phyloP scores from a whole-genome alignment of 2,113 vertebrate species.

The Plotosus lineatus region DNA sequence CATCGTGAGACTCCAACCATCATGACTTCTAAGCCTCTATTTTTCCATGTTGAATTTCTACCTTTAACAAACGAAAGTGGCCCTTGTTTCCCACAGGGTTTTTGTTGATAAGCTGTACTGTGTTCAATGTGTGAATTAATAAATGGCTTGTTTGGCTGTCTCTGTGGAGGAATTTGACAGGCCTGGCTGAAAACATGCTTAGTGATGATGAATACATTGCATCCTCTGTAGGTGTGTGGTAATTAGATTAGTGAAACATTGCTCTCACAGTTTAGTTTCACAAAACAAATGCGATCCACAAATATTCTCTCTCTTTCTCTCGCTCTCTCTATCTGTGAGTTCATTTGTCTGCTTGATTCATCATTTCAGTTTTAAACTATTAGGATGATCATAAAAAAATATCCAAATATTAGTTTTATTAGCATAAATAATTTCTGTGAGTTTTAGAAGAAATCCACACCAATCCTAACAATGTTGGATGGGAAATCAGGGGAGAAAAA shows the following conservation, averaged over 20 bases:
- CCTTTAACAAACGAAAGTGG: conserved; percentile 46
- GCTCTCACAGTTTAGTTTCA: conserved; percentile 1
- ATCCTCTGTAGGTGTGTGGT: conserved; percentile 29
- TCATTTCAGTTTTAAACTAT: background rate
- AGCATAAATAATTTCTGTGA: background rate
- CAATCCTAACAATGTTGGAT: too few relatives aligned
- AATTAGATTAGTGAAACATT: conserved; percentile 28
- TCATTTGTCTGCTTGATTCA: background rate
- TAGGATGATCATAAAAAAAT: background rate
- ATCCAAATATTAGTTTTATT: background rate
- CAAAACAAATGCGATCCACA: background rate
- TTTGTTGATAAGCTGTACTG: conserved; percentile 21
- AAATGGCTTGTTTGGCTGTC: conserved; percentile 37
- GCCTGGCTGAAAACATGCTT: conserved; percentile 38
- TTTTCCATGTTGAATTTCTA: conserved; percentile 25
- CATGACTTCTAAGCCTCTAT: conserved; percentile 30
- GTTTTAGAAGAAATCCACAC: background rate
- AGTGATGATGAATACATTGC: conserved; percentile 41
- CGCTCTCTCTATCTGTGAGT: background rate
- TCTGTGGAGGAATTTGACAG: conserved; percentile 42
- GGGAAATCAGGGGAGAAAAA: background rate
- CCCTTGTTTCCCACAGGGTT: conserved; percentile 21
- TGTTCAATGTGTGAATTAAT: conserved; percentile 41
- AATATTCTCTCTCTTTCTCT: too few relatives aligned
- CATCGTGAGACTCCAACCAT: conserved; percentile 38